Evolutionary conservation across 1,140 invertebrate genomes (phyloP), one percentile per base, ranked within the genome.

Genomic region (Neelides sp.): DNA sequence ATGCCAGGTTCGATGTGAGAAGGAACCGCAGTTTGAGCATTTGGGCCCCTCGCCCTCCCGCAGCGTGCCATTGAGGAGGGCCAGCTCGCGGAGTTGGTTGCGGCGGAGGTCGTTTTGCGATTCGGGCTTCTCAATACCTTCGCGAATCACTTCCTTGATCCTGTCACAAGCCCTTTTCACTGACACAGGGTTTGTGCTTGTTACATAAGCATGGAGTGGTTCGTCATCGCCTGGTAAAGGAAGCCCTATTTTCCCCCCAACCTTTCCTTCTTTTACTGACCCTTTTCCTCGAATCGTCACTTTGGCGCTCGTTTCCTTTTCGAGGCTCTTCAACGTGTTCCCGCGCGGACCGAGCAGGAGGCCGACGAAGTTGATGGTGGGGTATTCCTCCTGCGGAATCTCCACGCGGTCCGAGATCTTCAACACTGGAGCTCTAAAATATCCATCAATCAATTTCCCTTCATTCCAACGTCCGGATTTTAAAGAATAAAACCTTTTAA

Each of bases 221-320:
- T 99, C 96, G 74, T 98, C 94, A 73, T 8, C 95, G 7, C 95
- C 96, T 5, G 96, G 96, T 62, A 98, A 72, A 12, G 95, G 95
- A 68, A 94, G 90, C 0, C 95, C 94, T 75, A 98, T 92, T 72
- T 96, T 96, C 50, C 92, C 59, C 0, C 91, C 92, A 45, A 95
- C 83, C 77, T 99, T 99, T 15, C 96, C 95, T 72, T 98, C 96
- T 71, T 99, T 98, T 3, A 99, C 92, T 7, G 92, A 97, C 4
- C 96, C 96, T 73, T 99, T 99, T 20, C 96, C 96, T 55, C 96
- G 79, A 63, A 99, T 99, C 56, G 98, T 98, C 57, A 99, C 98
- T 71, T 98, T 98, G 1, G 94, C 94, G 32, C 94, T 94, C 27
- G 95, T 98, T 71, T 98, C 87, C 63, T 89, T 87, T 68, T 90